A percentile compares a stretch with the other conserved stretches of the same genome.
Conservation (phyloP, 2,888 invertebrate species). For the Perizoma flavofasciatum region DNA sequence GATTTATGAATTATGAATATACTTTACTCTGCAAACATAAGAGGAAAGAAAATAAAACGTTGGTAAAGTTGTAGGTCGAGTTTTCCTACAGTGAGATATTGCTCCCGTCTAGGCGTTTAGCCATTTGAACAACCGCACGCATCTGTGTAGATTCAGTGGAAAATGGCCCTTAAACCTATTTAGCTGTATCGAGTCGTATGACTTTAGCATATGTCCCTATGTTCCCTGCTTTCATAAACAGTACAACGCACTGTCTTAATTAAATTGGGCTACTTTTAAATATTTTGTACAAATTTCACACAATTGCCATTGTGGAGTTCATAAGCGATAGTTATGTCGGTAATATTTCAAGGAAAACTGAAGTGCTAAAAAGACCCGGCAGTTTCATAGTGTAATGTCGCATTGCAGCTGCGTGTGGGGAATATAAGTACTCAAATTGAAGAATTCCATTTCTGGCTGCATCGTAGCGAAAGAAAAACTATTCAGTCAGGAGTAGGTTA, state of each 20-base stretch:
- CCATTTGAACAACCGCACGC: neutral
- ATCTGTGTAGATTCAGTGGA: neutral
- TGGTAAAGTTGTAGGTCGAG: too few species aligned
- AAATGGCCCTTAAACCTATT: neutral
- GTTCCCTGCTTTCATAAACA: constrained; percentile 61
- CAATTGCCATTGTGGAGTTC: constrained; percentile 51
- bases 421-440: too few species aligned
- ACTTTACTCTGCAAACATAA: too few species aligned
- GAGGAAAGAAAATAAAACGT: too few species aligned
- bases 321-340: constrained; percentile 50
- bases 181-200: constrained; percentile 5
- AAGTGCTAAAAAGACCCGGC: too few species aligned
- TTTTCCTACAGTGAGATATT: too few species aligned
- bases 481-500: too few species aligned
- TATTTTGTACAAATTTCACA: constrained; percentile 52
- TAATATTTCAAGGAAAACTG: neutral
- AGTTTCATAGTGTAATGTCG: too few species aligned
- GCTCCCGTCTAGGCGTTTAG: neutral
- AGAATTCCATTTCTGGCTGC: too few species aligned
- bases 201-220: constrained; percentile 3
- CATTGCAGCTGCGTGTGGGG: too few species aligned
- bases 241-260: constrained; percentile 65
- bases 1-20: too few species aligned
- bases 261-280: constrained; percentile 68
- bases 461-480: too few species aligned